Conservation (phyloP, 2,888 invertebrate genomes). For the Platycnemis pennipes region DNA sequence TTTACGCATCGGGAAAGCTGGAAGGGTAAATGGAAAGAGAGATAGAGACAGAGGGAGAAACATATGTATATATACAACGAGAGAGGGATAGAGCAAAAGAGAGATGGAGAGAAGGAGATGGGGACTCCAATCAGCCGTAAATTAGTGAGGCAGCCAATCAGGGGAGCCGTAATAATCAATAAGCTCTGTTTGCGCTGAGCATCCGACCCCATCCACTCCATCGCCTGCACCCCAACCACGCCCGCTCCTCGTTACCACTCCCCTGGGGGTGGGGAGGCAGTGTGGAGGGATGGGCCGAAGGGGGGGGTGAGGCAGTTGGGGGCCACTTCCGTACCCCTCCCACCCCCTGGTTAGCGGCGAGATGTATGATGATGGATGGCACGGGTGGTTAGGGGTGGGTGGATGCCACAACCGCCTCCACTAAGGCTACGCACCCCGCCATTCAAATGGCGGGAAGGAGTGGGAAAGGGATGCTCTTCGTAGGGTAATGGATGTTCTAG, state of each 20-base stretch:
- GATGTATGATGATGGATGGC: too few species aligned
- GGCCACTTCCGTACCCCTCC: too few species aligned
- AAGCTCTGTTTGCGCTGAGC: slow-evolving; percentile 56
- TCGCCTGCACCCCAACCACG: neutral
- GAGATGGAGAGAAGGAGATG: neutral
- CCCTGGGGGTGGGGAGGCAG: neutral
- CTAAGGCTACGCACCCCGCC: too few species aligned
- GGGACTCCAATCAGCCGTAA: slow-evolving; percentile 54
- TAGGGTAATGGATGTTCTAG: too few species aligned
- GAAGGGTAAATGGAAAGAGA: too few species aligned
- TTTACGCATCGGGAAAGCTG: neutral
- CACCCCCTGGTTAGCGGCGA: too few species aligned
- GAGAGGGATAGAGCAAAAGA: neutral
- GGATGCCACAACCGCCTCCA: too few species aligned
- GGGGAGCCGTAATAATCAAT: slow-evolving; percentile 62
- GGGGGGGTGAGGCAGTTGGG: neutral
- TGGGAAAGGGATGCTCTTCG: too few species aligned
- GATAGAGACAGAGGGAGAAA: neutral
- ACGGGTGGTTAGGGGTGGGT: too few species aligned
- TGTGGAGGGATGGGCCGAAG: neutral
- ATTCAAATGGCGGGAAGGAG: too few species aligned
- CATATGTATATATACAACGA: neutral
- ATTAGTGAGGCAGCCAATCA: slow-evolving; percentile 62
- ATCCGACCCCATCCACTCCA: slow-evolving; percentile 2
- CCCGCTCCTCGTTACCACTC: neutral